Conservation (phyloP, 1,140 invertebrate species). For the Brachionus manjavacas region DNA sequence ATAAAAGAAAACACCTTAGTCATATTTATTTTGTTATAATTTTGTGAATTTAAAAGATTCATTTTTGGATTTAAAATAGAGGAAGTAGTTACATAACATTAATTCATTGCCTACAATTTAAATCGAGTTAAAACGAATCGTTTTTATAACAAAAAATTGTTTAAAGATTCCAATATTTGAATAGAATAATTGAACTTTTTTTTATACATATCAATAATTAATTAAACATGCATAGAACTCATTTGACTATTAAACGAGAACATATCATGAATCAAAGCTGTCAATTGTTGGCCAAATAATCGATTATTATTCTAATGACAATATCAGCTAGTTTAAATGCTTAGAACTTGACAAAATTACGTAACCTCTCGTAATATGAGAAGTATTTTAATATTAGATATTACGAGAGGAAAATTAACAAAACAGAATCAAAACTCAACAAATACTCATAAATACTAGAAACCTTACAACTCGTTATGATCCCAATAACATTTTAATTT, state of each 20-base stretch:
- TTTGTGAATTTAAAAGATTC: not conserved
- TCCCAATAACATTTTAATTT: not conserved
- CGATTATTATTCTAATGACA: not conserved
- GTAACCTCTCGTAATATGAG: not conserved
- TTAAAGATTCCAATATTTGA: not conserved
- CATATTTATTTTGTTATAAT: not conserved
- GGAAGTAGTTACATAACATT: not conserved
- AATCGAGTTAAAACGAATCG: not conserved
- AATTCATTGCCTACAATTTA: not conserved
- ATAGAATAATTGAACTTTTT: not conserved
- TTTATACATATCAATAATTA: not conserved
- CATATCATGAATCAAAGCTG: not conserved
- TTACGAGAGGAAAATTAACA: not conserved
- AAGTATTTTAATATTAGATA: not conserved
- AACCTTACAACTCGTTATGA: not conserved
- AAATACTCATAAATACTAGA: not conserved
- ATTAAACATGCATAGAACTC: not conserved
- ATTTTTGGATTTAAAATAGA: not conserved
- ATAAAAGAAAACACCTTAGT: not conserved
- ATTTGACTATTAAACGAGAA: not conserved
- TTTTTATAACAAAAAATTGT: not conserved
- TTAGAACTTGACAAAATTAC: not conserved
- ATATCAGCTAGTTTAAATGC: not conserved
- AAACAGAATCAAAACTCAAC: not conserved
- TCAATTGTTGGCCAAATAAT: conserved; percentile 3